Conservation (phyloP, 2,113 vertebrate genomes). For the Anolis sagrei region DNA sequence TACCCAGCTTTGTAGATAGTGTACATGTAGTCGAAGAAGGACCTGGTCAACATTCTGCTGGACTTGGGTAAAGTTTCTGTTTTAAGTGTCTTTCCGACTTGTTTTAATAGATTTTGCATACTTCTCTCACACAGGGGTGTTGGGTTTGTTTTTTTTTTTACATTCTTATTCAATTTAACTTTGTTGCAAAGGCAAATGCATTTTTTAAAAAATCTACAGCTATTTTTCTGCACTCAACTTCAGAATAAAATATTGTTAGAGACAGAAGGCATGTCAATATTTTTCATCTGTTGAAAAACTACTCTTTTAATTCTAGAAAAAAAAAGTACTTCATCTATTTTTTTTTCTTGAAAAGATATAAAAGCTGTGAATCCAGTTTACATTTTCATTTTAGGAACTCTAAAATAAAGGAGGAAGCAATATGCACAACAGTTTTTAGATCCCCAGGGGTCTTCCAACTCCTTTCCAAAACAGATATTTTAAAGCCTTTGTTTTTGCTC, state of each 20-base stretch:
- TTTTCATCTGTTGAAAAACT: no score
- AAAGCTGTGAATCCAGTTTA: not conserved
- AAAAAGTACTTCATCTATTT: not conserved
- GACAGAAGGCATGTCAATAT: no score
- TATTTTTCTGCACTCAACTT: no score
- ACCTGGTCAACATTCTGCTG: constrained; percentile 50
- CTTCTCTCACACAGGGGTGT: not conserved
- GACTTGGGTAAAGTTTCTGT: constrained; percentile 67
- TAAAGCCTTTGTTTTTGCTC: no score
- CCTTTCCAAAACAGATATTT: no score
- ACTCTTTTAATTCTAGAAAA: no score
- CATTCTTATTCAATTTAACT: not conserved
- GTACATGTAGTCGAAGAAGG: constrained; percentile 70
- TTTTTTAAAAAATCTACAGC: not conserved
- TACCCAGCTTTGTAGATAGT: constrained; percentile 80
- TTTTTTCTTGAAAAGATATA: not conserved
- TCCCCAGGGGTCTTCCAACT: no score
- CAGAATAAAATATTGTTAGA: no score
- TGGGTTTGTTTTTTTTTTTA: not conserved
- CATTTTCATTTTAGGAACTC: not conserved
- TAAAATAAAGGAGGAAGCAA: not conserved
- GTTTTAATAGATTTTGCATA: not conserved
- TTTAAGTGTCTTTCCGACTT: not conserved
- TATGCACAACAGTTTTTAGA: no score
- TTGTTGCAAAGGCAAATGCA: not conserved